Evolutionary conservation across 2,888 invertebrate species (phyloP).

Genomic region (Dynastes grantii): DNA sequence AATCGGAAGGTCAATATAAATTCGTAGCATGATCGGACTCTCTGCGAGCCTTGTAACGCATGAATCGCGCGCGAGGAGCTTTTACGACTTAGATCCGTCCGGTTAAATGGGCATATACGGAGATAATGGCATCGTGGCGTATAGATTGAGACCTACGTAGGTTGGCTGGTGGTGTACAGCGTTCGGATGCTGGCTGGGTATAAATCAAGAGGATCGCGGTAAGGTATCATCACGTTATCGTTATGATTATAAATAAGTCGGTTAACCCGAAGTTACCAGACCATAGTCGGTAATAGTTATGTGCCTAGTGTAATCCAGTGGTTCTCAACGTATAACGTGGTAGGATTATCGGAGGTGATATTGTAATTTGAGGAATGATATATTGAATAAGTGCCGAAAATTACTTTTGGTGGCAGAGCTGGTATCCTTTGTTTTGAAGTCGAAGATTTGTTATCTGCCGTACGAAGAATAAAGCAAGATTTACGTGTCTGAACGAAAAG

Average conservation of each 20-base stretch:
- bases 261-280: slow-evolving; percentile 18
- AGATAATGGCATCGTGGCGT: slow-evolving; percentile 20
- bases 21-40: background rate
- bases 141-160: slow-evolving; percentile 21
- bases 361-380: too few species aligned
- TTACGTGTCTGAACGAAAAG: too few species aligned
- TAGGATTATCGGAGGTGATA: background rate
- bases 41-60: background rate
- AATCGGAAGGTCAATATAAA: slow-evolving; percentile 10
- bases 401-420: too few species aligned
- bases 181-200: slow-evolving; percentile 1
- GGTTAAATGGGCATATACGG: slow-evolving; percentile 15
- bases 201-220: slow-evolving; percentile 22
- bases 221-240: slow-evolving; percentile 31
- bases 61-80: slow-evolving; percentile 3
- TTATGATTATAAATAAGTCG: slow-evolving; percentile 27
- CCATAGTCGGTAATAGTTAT: slow-evolving; percentile 16
- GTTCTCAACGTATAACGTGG: slow-evolving; percentile 17
- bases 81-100: slow-evolving; percentile 20
- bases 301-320: slow-evolving; percentile 16
- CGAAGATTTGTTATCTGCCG: too few species aligned
- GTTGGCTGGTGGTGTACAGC: background rate
- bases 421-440: too few species aligned
- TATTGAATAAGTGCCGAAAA: too few species aligned
- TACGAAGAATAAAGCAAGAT: too few species aligned